phyloP scores from a whole-genome alignment of 2,113 vertebrate species.

The Blennius ocellaris region DNA sequence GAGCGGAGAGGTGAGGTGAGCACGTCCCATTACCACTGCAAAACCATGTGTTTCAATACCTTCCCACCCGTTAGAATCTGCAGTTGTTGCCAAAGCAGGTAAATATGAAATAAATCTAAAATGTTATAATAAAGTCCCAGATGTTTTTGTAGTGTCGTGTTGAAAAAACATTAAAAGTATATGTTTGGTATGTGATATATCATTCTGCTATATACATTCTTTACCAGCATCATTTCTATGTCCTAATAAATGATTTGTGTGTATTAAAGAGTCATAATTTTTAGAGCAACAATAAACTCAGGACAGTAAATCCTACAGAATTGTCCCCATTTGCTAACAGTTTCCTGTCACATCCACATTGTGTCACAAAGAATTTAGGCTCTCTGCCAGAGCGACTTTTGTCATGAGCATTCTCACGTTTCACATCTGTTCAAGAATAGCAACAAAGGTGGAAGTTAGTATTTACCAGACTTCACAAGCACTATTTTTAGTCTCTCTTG shows the following conservation, averaged over 20 bases:
- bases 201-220: too few species aligned
- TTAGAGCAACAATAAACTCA: neutral
- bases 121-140: neutral
- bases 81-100: constrained; percentile 26
- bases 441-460: constrained; percentile 56
- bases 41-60: constrained; percentile 47
- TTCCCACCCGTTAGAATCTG: constrained; percentile 33
- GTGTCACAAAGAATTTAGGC: constrained; percentile 35
- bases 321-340: constrained; percentile 5
- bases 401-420: constrained; percentile 74
- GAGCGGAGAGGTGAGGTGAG: constrained; percentile 43
- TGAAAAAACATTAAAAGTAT: neutral
- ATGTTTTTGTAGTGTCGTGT: neutral
- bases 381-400: constrained; percentile 40
- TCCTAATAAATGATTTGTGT: too few species aligned
- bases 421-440: constrained; percentile 65
- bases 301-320: neutral
- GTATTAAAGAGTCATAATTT: neutral
- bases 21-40: constrained; percentile 43
- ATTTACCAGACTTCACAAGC: constrained; percentile 65
- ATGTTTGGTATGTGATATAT: too few species aligned
- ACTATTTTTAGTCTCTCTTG: constrained; percentile 68
- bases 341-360: constrained; percentile 22
- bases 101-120: neutral
- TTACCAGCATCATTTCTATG: too few species aligned